phyloP scores from a whole-genome alignment of 2,888 invertebrate species.

The Nasonovia ribisnigri region DNA sequence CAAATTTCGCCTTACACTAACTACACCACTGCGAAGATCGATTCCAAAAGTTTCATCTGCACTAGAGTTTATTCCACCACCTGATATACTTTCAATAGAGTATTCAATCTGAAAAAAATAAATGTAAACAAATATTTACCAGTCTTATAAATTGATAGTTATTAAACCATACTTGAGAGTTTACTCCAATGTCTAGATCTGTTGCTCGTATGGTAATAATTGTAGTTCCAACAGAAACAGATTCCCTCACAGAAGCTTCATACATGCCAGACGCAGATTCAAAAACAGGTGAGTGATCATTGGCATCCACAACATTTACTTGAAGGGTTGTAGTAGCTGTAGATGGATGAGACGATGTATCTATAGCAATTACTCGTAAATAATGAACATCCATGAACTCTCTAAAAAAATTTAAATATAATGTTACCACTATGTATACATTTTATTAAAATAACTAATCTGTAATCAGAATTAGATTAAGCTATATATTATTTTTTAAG shows the following conservation, averaged over 20 bases:
- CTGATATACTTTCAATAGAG: constrained; percentile 80
- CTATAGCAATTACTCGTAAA: constrained; percentile 90
- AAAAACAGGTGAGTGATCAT: constrained; percentile 94
- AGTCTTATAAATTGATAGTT: neutral
- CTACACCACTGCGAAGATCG: constrained; percentile 86
- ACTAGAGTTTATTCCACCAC: constrained; percentile 73
- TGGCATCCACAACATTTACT: constrained; percentile 93
- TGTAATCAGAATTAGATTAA: neutral
- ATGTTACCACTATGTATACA: neutral
- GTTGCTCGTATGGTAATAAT: constrained; percentile 91
- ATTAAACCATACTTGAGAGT: constrained; percentile 79
- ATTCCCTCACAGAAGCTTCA: constrained; percentile 89
- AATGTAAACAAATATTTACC: neutral
- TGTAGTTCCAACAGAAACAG: constrained; percentile 87
- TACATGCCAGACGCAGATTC: constrained; percentile 84
- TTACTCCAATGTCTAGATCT: constrained; percentile 91
- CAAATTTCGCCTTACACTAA: constrained; percentile 83
- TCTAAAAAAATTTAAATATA: constrained; percentile 68
- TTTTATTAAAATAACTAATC: neutral
- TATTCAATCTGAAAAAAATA: constrained; percentile 77
- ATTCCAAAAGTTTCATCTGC: constrained; percentile 83
- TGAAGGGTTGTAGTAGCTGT: constrained; percentile 90
- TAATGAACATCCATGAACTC: constrained; percentile 93
- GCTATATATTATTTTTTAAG: neutral
- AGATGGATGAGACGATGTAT: constrained; percentile 87